These are phyloP conservation scores for Aeoliscus strigatus DNA, from an alignment of 2,797 vertebrate species.

Conservation along the genomic window DNA sequence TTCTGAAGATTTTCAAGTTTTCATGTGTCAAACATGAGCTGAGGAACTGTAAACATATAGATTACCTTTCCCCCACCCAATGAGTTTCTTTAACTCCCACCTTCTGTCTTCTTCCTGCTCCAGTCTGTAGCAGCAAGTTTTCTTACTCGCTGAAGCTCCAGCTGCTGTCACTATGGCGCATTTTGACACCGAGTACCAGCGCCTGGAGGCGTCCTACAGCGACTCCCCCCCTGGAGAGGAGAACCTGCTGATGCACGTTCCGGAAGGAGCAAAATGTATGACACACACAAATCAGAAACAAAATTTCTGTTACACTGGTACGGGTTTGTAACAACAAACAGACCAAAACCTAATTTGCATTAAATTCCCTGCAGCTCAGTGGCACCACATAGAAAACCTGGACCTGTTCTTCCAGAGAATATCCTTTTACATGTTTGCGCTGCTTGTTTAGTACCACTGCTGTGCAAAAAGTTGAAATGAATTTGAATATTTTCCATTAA, in stretches of 20 bases:
- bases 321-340: neutral
- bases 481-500: too few species aligned
- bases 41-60: too few species aligned
- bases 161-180: slow-evolving; percentile 80
- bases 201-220: slow-evolving; percentile 91
- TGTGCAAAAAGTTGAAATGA: too few species aligned
- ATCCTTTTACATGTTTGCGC: slow-evolving; percentile 79
- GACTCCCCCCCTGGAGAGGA: slow-evolving; percentile 94
- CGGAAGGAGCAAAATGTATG: slow-evolving; percentile 94
- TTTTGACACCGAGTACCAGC: slow-evolving; percentile 94
- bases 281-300: slow-evolving; percentile 12
- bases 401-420: slow-evolving; percentile 98
- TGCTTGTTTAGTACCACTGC: too few species aligned
- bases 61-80: too few species aligned
- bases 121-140: slow-evolving; percentile 50
- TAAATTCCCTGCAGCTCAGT: slow-evolving; percentile 79
- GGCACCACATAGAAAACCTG: slow-evolving; percentile 98
- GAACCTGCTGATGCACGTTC: slow-evolving; percentile 89
- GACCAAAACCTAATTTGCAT: slow-evolving; percentile 9
- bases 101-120: neutral
- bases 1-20: too few species aligned
- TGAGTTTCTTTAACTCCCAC: too few species aligned
- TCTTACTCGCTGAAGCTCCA: slow-evolving; percentile 43
- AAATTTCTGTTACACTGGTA: neutral
- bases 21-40: too few species aligned